Base-by-base conservation (phyloP, 2,888 invertebrate genomes). In the Drosophila multiciliata region DNA sequence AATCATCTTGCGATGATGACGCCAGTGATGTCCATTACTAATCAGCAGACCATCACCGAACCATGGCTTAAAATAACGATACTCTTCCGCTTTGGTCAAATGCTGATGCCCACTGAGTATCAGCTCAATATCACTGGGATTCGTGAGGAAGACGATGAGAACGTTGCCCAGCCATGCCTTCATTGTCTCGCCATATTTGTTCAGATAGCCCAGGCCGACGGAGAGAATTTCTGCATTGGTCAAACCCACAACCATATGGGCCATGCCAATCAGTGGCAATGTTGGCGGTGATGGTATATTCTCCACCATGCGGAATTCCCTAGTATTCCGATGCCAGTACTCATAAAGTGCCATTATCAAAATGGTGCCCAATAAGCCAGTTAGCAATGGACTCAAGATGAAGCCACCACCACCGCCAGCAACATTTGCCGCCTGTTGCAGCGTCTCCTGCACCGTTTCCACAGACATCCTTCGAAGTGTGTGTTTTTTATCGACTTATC, bases 51-150 rank as follows among this genome's bases (percentile, higher is more conserved):
- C 97, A 88, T 96, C 95, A 23, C 97, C 97, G 59, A 97, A 95
- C 97, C 97, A 97, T 0, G 96, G 96, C 87, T 96, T 95, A 92
- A 97, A 96, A 92, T 96, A 96, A 72, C 94, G 93, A 90, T 97
- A 97, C 79, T 96, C 96, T 15, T 94, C 87, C 0, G 96, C 94
- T 90, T 97, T 97, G 91, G 96, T 95, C 77, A 97, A 95, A 89
- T 96, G 96, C n/a, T 95, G 95, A 66, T 96, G 94, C 69, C 96
- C 96, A 84, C 96, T 96, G 7, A 97, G 93, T 58, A 97, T 96
- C 0, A 96, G 93, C 91, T 97, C 97, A 15, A 96, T 95, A 83
- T 97, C 97, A 0, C 94, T 93, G 11, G 97, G 96, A 79, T 96
- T 95, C 0, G 94, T 92, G 15, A 97, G 93, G 92, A 96, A 96